Conservation (phyloP, 1,140 invertebrate species). For the Phthorimaea operculella region DNA sequence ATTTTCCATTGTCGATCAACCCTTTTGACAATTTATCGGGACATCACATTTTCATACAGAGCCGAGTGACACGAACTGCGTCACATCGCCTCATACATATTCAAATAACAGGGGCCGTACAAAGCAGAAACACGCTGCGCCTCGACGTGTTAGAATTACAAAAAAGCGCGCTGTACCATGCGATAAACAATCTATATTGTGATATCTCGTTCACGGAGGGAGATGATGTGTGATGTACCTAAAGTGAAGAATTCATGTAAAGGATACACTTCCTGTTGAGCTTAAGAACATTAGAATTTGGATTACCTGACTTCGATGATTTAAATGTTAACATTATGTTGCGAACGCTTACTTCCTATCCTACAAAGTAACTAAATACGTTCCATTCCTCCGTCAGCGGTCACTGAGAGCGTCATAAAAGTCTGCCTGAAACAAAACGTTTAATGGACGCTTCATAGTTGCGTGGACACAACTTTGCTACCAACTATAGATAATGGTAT, state of each 20-base stretch:
- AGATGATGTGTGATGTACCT: conserved; percentile 14
- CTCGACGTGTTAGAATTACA: conserved; percentile 58
- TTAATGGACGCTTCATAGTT: conserved; percentile 25
- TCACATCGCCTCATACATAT: conserved; percentile 58
- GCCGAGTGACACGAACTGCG: conserved; percentile 42
- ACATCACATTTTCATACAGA: conserved; percentile 62
- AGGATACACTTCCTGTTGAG: too few relatives aligned
- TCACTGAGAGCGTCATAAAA: conserved; percentile 28
- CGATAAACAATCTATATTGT: conserved; percentile 49
- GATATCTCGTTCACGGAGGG: conserved; percentile 21
- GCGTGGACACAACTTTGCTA: not conserved
- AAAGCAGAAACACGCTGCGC: conserved; percentile 55
- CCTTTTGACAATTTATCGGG: conserved; percentile 64
- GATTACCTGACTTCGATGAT: too few relatives aligned
- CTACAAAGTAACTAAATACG: conserved; percentile 30
- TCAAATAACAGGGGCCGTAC: conserved; percentile 53
- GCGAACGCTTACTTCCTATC: too few relatives aligned
- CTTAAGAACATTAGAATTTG: too few relatives aligned
- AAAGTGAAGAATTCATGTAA: too few relatives aligned
- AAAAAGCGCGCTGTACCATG: conserved; percentile 48
- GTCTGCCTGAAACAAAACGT: conserved; percentile 33
- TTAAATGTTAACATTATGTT: too few relatives aligned
- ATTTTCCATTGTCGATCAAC: conserved; percentile 57
- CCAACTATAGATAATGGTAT: not conserved
- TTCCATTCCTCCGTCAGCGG: not conserved